Evolutionary conservation across 1,140 invertebrate genomes (phyloP).

Genomic region (Palaemon carinicauda): DNA sequence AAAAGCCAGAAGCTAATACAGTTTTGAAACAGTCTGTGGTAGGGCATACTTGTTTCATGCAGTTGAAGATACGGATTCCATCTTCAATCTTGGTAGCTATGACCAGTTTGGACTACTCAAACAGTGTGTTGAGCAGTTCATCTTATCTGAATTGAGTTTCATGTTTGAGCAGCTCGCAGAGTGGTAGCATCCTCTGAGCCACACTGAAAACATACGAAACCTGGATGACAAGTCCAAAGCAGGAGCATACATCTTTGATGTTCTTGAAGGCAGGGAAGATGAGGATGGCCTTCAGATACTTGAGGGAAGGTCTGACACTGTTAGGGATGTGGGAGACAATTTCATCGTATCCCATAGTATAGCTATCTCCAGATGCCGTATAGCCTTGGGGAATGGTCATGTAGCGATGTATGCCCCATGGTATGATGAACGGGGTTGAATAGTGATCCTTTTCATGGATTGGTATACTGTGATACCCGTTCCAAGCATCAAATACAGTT

Average conservation of each 20-base stretch:
- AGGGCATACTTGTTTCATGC: too few relatives aligned
- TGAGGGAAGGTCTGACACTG: neutral
- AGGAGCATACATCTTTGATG: neutral
- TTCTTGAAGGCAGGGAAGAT: neutral
- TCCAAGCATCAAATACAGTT: neutral
- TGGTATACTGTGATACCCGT: neutral
- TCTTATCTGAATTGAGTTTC: neutral
- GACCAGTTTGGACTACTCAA: too few relatives aligned
- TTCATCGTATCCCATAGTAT: constrained; percentile 6
- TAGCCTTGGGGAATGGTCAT: neutral
- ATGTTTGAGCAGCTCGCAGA: neutral
- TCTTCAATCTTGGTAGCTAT: too few relatives aligned
- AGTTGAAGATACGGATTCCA: too few relatives aligned
- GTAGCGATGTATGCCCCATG: constrained; percentile 3
- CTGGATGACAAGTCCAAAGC: neutral
- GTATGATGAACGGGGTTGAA: constrained; percentile 3
- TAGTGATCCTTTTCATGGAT: neutral
- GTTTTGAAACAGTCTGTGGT: too few relatives aligned
- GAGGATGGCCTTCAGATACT: neutral
- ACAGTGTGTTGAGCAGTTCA: too few relatives aligned
- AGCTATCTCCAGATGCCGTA: neutral
- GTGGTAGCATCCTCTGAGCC: neutral
- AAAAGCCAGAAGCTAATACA: too few relatives aligned
- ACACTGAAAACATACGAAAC: neutral
- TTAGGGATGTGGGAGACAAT: neutral